A percentile compares a stretch with the other conserved stretches of the same genome.
Conservation (phyloP, 2,113 vertebrate species). For the Mionectes macconnelli region DNA sequence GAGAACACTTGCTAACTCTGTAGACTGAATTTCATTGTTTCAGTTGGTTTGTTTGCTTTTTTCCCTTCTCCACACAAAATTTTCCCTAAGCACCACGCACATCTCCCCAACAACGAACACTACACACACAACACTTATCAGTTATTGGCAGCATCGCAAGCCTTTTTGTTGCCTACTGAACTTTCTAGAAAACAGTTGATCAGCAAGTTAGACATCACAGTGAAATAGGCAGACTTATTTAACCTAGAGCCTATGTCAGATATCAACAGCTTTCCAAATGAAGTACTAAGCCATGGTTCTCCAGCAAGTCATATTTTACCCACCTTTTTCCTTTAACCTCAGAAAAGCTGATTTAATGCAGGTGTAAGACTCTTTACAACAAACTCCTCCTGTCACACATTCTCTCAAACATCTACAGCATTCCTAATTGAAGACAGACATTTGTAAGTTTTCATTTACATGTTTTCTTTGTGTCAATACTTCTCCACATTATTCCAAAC, state of each 20-base stretch:
- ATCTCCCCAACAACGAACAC: neutral
- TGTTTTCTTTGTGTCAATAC: fast-evolving
- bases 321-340: neutral
- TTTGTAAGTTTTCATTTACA: neutral
- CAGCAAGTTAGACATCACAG: neutral
- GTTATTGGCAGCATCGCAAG: neutral
- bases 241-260: neutral
- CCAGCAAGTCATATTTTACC: neutral
- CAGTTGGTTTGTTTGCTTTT: neutral
- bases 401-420: neutral
- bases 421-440: neutral
- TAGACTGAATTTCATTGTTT: neutral
- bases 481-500: neutral
- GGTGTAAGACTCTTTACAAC: neutral
- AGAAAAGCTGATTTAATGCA: neutral
- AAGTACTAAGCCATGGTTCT: neutral
- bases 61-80: neutral
- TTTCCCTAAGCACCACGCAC: neutral
- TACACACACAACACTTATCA: neutral
- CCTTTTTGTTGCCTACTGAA: neutral
- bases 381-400: neutral
- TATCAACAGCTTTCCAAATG: neutral
- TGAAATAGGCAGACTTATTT: neutral
- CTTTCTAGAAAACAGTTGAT: neutral
- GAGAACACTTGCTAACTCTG: neutral